A percentile compares a stretch with the other conserved stretches of the same genome.
These are phyloP conservation scores for Zoroaster sp. DNA, from an alignment of 53 echinoderm and acorn worm species.

Conservation along the genomic window DNA sequence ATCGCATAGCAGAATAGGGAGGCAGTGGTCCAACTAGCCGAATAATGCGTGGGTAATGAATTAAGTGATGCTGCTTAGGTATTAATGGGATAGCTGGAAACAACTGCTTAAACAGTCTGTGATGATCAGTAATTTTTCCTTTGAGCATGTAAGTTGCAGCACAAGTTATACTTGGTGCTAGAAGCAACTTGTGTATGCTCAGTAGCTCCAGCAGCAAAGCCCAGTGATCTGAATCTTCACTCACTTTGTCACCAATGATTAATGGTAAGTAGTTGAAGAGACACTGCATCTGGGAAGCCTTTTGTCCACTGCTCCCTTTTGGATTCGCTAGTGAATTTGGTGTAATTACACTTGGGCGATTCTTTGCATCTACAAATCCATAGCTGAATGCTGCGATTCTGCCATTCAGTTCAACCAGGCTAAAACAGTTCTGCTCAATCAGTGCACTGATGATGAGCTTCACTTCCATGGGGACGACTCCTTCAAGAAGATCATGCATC, in stretches of 20 bases:
- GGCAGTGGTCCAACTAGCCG: conserved; percentile 34
- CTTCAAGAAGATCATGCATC: conserved; percentile 68
- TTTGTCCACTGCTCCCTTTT: conserved; percentile 65
- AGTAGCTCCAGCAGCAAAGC: conserved; percentile 24
- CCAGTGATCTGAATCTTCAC: conserved; percentile 23
- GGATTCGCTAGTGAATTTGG: conserved; percentile 25
- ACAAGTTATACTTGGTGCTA: conserved; percentile 43
- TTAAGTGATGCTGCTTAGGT: conserved; percentile 46
- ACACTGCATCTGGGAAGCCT: conserved; percentile 61
- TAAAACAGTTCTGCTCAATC: conserved; percentile 9
- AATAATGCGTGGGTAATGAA: conserved; percentile 58
- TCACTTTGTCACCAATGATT: conserved; percentile 61
- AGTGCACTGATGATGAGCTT: conserved; percentile 27
- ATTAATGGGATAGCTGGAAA: conserved; percentile 29
- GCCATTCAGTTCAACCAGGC: conserved; percentile 19
- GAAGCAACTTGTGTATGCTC: conserved; percentile 53
- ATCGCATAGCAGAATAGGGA: conserved; percentile 48
- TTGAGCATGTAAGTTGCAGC: conserved; percentile 47
- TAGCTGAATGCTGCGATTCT: conserved; percentile 58
- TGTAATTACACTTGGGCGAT: conserved; percentile 42
- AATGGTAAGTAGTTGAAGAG: conserved; percentile 47
- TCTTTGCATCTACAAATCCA: conserved; percentile 49
- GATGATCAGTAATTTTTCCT: conserved; percentile 59
- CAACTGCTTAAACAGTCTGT: conserved; percentile 17
- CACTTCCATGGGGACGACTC: conserved; percentile 57